Conservation (phyloP, 1,140 invertebrate genomes). For the Charaxes varanes region DNA sequence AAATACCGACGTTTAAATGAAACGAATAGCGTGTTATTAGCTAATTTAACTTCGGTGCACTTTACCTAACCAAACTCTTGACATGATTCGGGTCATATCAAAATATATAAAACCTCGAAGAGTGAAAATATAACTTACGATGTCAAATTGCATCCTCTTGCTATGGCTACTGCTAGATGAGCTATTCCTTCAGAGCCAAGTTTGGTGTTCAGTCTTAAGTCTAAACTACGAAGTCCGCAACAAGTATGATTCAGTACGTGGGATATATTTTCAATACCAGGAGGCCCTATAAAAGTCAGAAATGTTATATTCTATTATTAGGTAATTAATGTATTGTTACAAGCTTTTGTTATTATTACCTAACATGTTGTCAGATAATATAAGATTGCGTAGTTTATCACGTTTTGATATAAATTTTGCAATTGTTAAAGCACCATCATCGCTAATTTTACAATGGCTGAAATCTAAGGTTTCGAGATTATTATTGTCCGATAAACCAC, state of each 20-base stretch:
- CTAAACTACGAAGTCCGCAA: conserved; percentile 49
- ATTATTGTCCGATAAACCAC: conserved; percentile 52
- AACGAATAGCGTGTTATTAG: too few relatives aligned
- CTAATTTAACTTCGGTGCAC: too few relatives aligned
- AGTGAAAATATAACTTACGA: conserved; percentile 33
- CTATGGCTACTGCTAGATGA: conserved; percentile 57
- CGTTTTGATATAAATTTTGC: conserved; percentile 64
- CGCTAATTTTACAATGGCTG: conserved; percentile 68
- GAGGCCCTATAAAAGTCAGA: conserved; percentile 34
- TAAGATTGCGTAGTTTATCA: conserved; percentile 51
- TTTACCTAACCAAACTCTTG: too few relatives aligned
- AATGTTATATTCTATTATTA: conserved; percentile 1
- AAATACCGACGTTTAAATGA: too few relatives aligned
- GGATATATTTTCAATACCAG: conserved; percentile 56
- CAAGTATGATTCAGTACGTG: conserved; percentile 52
- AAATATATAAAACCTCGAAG: too few relatives aligned
- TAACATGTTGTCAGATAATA: conserved; percentile 68
- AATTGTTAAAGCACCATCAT: conserved; percentile 57
- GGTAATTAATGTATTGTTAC: background rate
- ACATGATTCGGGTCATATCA: too few relatives aligned
- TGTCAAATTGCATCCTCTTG: conserved; percentile 64
- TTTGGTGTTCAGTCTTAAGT: conserved; percentile 61
- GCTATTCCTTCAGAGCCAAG: conserved; percentile 63
- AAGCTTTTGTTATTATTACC: conserved; percentile 32
- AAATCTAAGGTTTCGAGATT: conserved; percentile 65